phyloP scores from a whole-genome alignment of 1,140 invertebrate genomes.

The Saccostrea cuccullata region DNA sequence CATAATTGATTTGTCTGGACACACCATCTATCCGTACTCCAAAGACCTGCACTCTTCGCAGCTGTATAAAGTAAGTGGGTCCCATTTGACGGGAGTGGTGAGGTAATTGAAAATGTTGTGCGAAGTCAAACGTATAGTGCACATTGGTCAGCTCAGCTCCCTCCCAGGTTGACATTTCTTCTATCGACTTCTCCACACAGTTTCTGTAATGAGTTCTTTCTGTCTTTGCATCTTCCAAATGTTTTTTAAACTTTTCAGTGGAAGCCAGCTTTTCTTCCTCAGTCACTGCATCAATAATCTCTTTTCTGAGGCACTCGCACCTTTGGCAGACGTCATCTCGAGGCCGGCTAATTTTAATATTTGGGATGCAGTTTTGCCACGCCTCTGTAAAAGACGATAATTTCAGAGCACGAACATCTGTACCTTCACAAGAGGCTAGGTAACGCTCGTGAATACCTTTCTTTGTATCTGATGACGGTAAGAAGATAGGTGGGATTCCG shows the following conservation, averaged over 20 bases:
- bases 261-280: too few species aligned
- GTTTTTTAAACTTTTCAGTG: too few species aligned
- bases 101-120: neutral
- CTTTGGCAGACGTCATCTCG: too few species aligned
- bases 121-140: neutral
- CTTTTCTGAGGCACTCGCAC: neutral
- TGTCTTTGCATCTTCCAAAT: too few species aligned
- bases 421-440: too few species aligned
- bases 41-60: neutral
- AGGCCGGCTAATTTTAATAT: too few species aligned
- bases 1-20: too few species aligned
- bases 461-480: neutral
- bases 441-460: neutral
- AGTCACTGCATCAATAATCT: neutral
- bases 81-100: constrained; percentile 16
- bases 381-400: too few species aligned
- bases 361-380: too few species aligned
- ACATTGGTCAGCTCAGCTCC: neutral
- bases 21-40: too few species aligned
- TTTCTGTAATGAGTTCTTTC: neutral
- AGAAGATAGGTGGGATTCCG: neutral
- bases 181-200: neutral
- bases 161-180: neutral
- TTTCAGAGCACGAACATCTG: too few species aligned
- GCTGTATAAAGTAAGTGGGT: neutral